Conservation (phyloP, 1,140 invertebrate genomes). For the Zophobas atratus region DNA sequence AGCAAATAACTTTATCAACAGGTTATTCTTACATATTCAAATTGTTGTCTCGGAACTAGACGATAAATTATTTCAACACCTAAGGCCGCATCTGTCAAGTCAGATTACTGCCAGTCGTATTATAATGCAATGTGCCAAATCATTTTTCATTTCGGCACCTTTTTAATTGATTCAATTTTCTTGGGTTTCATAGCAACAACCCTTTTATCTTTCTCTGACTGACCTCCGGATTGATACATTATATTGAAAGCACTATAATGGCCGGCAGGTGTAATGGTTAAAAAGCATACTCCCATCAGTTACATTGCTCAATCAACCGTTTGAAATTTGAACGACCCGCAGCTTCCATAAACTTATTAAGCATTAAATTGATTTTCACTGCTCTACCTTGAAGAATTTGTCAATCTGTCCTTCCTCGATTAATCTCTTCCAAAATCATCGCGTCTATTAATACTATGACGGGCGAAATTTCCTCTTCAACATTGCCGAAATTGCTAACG, state of each 20-base stretch:
- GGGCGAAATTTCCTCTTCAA: neutral
- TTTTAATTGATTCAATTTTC: neutral
- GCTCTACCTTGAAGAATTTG: slow-evolving; percentile 1
- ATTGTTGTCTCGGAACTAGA: neutral
- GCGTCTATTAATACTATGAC: neutral
- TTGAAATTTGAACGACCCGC: slow-evolving; percentile 10
- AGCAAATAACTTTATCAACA: slow-evolving; percentile 19
- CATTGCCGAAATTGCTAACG: slow-evolving; percentile 7
- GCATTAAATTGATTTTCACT: neutral
- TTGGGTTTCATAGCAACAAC: neutral
- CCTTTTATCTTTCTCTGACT: slow-evolving; percentile 4
- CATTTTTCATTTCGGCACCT: slow-evolving; percentile 27
- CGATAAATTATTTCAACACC: slow-evolving; percentile 8
- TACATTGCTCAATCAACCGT: slow-evolving; percentile 14
- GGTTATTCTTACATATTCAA: neutral
- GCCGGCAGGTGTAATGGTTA: slow-evolving; percentile 6
- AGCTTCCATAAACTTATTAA: slow-evolving; percentile 19
- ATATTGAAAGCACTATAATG: neutral
- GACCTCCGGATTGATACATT: slow-evolving; percentile 17
- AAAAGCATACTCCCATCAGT: neutral
- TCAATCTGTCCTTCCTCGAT: neutral
- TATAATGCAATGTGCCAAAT: neutral
- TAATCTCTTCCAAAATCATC: neutral
- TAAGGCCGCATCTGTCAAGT: slow-evolving; percentile 15
- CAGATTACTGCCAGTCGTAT: neutral